These are phyloP conservation scores for Grus americana DNA, from an alignment of 2,113 vertebrate species.

Conservation along the genomic window DNA sequence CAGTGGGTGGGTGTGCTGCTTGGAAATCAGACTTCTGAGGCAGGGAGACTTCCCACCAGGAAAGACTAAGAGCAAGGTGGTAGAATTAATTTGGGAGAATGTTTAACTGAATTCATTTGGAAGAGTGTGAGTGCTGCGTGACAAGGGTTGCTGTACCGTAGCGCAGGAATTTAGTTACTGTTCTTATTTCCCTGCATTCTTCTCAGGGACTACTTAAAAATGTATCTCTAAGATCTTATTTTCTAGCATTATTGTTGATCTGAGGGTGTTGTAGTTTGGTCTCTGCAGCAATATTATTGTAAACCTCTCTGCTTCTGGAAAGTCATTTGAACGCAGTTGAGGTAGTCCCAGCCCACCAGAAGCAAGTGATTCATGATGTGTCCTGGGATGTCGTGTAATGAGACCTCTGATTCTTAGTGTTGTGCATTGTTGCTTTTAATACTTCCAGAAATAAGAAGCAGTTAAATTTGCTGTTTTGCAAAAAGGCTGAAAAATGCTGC, in stretches of 20 bases:
- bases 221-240: background rate
- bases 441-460: background rate
- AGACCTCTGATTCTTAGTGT: background rate
- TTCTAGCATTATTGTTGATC: background rate
- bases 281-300: accelerated
- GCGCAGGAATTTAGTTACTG: background rate
- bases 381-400: background rate
- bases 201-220: background rate
- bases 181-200: background rate
- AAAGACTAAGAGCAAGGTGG: background rate
- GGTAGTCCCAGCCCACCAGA: background rate
- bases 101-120: background rate
- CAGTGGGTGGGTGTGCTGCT: background rate
- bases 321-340: background rate
- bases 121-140: background rate
- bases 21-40: background rate
- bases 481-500: background rate
- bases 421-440: background rate
- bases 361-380: background rate
- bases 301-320: background rate
- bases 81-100: background rate
- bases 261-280: background rate
- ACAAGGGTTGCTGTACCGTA: background rate
- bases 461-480: background rate
- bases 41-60: background rate